Evolutionary conservation across 2,113 vertebrate genomes (phyloP).

Genomic region (Elanus axillaris): DNA sequence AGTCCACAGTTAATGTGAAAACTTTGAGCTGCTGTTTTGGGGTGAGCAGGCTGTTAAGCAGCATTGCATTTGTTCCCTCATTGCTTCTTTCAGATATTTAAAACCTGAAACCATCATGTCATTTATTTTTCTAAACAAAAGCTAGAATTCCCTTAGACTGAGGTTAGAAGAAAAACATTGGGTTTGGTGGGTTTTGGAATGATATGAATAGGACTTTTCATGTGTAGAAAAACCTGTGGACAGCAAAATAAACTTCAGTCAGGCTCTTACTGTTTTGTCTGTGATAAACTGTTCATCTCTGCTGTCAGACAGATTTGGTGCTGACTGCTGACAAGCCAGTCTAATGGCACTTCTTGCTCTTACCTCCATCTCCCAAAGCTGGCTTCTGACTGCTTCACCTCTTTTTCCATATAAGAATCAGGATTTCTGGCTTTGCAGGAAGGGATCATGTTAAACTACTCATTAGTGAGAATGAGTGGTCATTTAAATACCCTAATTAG

Average conservation of each 20-base stretch:
- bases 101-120: neutral
- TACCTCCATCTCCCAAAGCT: neutral
- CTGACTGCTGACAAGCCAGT: neutral
- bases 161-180: neutral
- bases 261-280: neutral
- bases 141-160: neutral
- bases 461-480: neutral
- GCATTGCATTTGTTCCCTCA: neutral
- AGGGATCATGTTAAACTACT: neutral
- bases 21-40: neutral
- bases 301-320: slow-evolving; percentile 18
- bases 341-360: neutral
- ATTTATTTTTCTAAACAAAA: neutral
- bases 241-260: neutral
- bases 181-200: neutral
- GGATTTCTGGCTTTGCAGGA: neutral
- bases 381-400: neutral
- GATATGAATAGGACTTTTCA: neutral
- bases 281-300: neutral
- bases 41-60: neutral
- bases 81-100: neutral
- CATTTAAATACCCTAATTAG: neutral
- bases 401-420: neutral
- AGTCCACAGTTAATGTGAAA: neutral
- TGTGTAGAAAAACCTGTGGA: neutral